Evolutionary conservation across 2,888 invertebrate genomes (phyloP).

Genomic region (Temnothorax ravouxi): DNA sequence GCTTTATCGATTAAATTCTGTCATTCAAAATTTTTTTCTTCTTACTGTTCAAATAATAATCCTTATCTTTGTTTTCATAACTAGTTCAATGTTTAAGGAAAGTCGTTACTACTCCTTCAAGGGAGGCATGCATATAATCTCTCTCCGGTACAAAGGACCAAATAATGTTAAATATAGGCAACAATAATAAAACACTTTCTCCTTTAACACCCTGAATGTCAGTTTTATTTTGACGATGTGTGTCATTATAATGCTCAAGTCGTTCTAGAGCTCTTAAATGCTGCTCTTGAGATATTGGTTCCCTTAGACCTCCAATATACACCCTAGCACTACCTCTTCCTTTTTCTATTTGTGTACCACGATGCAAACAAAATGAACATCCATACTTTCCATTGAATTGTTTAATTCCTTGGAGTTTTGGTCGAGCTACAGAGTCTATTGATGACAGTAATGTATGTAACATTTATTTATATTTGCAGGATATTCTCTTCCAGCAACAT

Average conservation of each 20-base stretch:
- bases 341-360: neutral
- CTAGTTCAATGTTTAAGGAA: slow-evolving; percentile 9
- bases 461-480: neutral
- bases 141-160: neutral
- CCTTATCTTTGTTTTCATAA: neutral
- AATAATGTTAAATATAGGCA: slow-evolving; percentile 12
- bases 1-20: neutral
- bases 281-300: neutral
- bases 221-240: too few species aligned
- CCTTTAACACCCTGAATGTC: neutral
- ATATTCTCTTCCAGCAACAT: neutral
- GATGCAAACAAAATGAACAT: slow-evolving; percentile 15
- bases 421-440: slow-evolving; percentile 15
- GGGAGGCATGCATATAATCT: neutral
- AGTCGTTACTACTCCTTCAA: neutral
- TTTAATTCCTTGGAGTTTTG: neutral
- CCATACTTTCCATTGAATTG: neutral
- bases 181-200: neutral
- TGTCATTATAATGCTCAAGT: neutral
- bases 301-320: neutral
- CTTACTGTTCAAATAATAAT: neutral
- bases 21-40: slow-evolving; percentile 8
- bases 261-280: neutral
- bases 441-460: neutral
- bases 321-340: neutral